Evolutionary conservation across 2,888 invertebrate species (phyloP).

Genomic region (Plutella xylostella): DNA sequence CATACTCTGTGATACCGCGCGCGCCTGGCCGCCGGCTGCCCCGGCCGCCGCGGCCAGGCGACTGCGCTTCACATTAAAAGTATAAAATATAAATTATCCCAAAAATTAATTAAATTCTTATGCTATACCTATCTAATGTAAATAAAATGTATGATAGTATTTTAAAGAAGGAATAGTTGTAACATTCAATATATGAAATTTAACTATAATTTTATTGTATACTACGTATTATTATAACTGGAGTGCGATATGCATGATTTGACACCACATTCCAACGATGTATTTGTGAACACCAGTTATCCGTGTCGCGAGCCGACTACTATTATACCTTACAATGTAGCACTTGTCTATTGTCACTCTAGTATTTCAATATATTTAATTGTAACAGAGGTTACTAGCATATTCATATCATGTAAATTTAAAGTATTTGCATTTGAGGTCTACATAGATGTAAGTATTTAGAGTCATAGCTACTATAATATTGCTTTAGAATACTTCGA

Average conservation of each 20-base stretch:
- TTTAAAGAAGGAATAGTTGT: constrained; percentile 25
- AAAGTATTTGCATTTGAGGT: constrained; percentile 69
- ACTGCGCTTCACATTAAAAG: constrained; percentile 63
- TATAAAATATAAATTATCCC: constrained; percentile 61
- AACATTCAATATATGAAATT: constrained; percentile 25
- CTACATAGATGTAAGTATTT: constrained; percentile 65
- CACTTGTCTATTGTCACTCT: constrained; percentile 37
- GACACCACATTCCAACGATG: constrained; percentile 58
- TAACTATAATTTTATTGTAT: constrained; percentile 27
- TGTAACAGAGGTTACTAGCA: constrained; percentile 60
- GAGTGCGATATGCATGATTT: constrained; percentile 66
- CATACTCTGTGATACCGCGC: constrained; percentile 69
- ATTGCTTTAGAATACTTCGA: constrained; percentile 68
- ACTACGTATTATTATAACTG: constrained; percentile 26
- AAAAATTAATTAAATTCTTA: constrained; percentile 67
- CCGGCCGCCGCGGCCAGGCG: background rate
- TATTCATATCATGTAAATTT: constrained; percentile 70
- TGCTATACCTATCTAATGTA: constrained; percentile 58
- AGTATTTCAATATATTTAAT: constrained; percentile 48
- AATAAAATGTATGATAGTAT: constrained; percentile 62
- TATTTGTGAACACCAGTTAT: constrained; percentile 19
- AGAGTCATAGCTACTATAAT: constrained; percentile 66
- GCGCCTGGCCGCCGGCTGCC: constrained; percentile 29
- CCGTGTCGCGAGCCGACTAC: constrained; percentile 7
- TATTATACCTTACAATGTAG: constrained; percentile 1